These are phyloP conservation scores for Globodera ellingtonae DNA, from an alignment of 1,140 invertebrate genomes.

Conservation along the genomic window DNA sequence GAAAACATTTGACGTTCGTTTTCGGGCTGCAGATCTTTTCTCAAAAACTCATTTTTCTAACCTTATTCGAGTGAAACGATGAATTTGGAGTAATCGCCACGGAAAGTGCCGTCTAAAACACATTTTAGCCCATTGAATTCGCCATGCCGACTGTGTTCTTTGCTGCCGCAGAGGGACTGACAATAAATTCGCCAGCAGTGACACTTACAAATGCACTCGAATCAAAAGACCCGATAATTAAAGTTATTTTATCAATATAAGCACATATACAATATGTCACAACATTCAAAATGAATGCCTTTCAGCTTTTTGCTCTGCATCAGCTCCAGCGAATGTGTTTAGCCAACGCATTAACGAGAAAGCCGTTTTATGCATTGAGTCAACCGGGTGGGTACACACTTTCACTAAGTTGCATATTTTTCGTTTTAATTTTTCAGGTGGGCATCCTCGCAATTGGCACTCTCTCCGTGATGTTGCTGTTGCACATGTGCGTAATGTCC, in stretches of 20 bases:
- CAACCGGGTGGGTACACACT: constrained; percentile 17
- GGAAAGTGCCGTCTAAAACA: neutral
- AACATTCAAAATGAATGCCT: neutral
- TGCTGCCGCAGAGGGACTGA: constrained; percentile 5
- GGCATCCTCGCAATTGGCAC: constrained; percentile 27
- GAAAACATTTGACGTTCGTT: too few relatives aligned
- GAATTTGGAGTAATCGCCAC: too few relatives aligned
- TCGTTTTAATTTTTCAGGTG: neutral
- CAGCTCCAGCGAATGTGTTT: constrained; percentile 15
- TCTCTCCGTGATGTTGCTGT: constrained; percentile 17
- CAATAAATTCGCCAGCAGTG: neutral
- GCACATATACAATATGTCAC: neutral
- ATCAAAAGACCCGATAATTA: constrained; percentile 9
- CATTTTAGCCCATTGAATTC: constrained; percentile 8
- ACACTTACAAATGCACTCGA: constrained; percentile 9
- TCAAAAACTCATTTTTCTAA: too few relatives aligned
- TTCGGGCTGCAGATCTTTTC: too few relatives aligned
- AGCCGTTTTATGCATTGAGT: constrained; percentile 20
- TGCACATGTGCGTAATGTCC: constrained; percentile 14
- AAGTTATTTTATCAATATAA: neutral
- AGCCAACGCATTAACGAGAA: neutral
- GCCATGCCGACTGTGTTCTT: neutral
- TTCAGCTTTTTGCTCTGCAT: constrained; percentile 16
- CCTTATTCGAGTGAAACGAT: too few relatives aligned
- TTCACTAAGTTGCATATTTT: neutral